Evolutionary conservation across 1,140 invertebrate genomes (phyloP), one percentile per base, ranked within the genome.

Genomic region (Dryas iulia): DNA sequence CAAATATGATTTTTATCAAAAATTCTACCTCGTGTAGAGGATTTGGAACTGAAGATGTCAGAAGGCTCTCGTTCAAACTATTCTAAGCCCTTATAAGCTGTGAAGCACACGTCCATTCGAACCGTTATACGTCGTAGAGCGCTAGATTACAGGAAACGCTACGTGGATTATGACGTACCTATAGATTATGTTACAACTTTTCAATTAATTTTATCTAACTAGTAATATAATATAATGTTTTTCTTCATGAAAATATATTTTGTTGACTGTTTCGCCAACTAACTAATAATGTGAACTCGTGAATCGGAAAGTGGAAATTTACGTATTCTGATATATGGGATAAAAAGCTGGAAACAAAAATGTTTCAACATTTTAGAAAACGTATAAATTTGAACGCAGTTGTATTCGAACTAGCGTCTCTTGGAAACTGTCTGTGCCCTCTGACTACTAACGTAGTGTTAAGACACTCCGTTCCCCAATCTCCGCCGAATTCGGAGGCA

Each of bases 71-170:
- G 18, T 47, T 47, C 39, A 21, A 21, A 18, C n/a, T 47, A 21
- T 25, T 52, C 56, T 65, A 65, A 72, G 57, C 58, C 61, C 35
- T 26, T 21, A 52, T 54, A 68, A 77, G 52, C 71, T 31, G 73
- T 62, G 31, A 25, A 59, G 60, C 71, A 68, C 65, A 68, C 57
- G 71, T 78, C 69, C 71, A 73, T 59, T 68, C 53, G 68, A 52
- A 66, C 69, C 53, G 57, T 78, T 75, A 75, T 69, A 75, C 67
- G 53, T 57, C 39, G 56, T 67, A 59, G 59, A 64, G 61, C 60
- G 63, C 56, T 24, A 57, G 57, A 61, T 33, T 59, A 62, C 52
- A 65, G 60, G 53, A 30, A 54, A 61, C 35, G 47, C 63, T 68
- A 61, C 23, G 24, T 53, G 21, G 30, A 21, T 21, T 21, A 47